Evolutionary conservation across 1,140 invertebrate genomes (phyloP), one percentile per base, ranked within the genome.

Genomic region (Heterodera schachtii): DNA sequence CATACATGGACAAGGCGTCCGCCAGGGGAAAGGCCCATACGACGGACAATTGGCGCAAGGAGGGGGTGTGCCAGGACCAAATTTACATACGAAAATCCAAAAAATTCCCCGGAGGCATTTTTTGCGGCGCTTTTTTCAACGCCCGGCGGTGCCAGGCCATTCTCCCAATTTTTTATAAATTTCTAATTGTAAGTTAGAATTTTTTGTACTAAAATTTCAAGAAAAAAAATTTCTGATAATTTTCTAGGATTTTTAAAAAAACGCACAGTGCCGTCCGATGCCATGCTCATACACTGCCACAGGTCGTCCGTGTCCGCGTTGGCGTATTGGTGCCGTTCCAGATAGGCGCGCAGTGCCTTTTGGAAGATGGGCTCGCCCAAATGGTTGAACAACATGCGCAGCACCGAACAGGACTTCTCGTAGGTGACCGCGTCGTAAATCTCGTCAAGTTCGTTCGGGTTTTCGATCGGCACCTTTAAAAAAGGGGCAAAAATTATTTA

Each of bases 241-340:
- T 31, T 31, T 31, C 31, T 31, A 31, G n/a, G 60, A 3, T 64
- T 69, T 31, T n/a, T 21, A 79, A 1, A 47, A 80, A 21, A 21
- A 19, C 81, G 67, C n/a, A 82, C 81, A n/a, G 97, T 96, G 1
- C 93, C 94, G 1, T 93, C 94, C 83, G 95, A 96, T 0, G 95
- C 94, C 87, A 95, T 94, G 87, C 94, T 94, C 73, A 99, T 91
- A 0, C 95, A 94, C 2, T 93, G 92, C 97, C 97, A 99, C 69
- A 99, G 91, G 90, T 99, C 95, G 90, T 95, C 94, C 11, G 97
- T 98, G 85, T 94, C 93, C 5, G 97, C 96, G 90, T 99, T 97
- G 52, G 91, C 92, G 89, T 96, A 96, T 90, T 94, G 93, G 91
- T 97, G 94, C 80, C 93, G 93, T 5, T 93, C 95, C 79, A 99